Percentiles rank a stretch among this genome's conserved stretches.
Conservation (phyloP, 2,113 vertebrate species). For the Tympanuchus pallidicinctus region DNA sequence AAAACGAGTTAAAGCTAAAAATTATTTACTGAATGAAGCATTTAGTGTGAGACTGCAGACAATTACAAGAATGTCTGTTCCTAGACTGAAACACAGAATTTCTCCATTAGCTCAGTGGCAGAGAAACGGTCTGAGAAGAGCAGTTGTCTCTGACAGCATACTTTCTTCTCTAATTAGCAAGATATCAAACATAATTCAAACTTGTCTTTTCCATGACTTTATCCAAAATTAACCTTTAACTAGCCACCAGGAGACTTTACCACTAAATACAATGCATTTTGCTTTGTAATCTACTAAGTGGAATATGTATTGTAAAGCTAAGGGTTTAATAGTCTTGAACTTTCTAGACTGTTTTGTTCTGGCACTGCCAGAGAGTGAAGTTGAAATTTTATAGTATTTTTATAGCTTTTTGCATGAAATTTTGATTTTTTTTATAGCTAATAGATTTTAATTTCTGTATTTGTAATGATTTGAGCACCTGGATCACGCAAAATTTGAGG, state of each 20-base stretch:
- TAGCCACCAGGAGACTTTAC: neutral
- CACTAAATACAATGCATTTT: neutral
- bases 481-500: neutral
- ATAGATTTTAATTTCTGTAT: neutral
- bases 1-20: conserved; percentile 55
- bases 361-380: neutral
- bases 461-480: neutral
- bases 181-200: neutral
- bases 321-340: neutral
- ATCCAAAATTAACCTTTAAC: neutral
- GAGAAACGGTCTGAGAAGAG: neutral
- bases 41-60: conserved; percentile 27
- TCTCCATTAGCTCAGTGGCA: conserved; percentile 3
- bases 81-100: neutral
- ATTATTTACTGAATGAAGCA: conserved; percentile 34
- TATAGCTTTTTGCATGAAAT: neutral
- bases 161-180: neutral
- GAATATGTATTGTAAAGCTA: neutral
- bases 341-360: neutral
- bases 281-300: neutral
- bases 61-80: conserved; percentile 40
- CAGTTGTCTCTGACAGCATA: neutral
- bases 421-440: neutral
- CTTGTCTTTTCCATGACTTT: neutral
- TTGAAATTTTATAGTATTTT: neutral